Base-by-base conservation (phyloP, 2,888 invertebrate genomes). In the Drosophila picticornis region DNA sequence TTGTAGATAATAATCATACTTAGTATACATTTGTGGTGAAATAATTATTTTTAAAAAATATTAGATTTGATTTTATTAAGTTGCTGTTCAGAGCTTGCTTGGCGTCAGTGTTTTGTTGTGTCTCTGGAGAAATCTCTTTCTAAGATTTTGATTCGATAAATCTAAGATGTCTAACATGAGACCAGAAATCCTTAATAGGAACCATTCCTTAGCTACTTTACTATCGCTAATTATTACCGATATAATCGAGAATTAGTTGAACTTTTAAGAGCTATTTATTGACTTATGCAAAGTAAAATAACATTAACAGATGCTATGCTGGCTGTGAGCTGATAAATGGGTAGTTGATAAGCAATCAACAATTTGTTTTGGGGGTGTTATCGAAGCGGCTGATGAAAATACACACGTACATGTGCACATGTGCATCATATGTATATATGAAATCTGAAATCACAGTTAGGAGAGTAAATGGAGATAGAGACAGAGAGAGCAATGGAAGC, bases 281-380 rank as follows among this genome's bases (percentile, higher is more conserved):
- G 7, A 13, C 13, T 46, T 46, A 13, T 46, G 22, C 22, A 13
- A 22, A 22, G 4, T 22, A 4, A 16, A 22, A 7, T 46, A 46
- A 46, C 22, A 46, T 46, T 4, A 22, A 16, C 46, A 46, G 22
- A 46, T 16, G 22, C 22, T 2, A 22, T 46, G 43, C 5, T 43
- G 43, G 22, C n/a, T 22, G 11, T 43, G 11, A 43, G 43, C 5
- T 43, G 11, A 22, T 43, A 22, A 46, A 22, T 46, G 46, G 16
- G 46, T 25, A 25, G 9, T 22, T 25, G 16, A 32, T 40, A 51
- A 77, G 43, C 13, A 65, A 34, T 34, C 55, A 60, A 34, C 48
- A 53, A 60, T 62, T 56, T 51, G n/a, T 46, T 40, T 51, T 46
- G 4, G n/a, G 61, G 64, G 50, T 38, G 52, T 55, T 38, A 65